Evolutionary conservation across 2,113 vertebrate species (phyloP), one percentile per base, ranked within the genome.

Genomic region (Nestor notabilis): DNA sequence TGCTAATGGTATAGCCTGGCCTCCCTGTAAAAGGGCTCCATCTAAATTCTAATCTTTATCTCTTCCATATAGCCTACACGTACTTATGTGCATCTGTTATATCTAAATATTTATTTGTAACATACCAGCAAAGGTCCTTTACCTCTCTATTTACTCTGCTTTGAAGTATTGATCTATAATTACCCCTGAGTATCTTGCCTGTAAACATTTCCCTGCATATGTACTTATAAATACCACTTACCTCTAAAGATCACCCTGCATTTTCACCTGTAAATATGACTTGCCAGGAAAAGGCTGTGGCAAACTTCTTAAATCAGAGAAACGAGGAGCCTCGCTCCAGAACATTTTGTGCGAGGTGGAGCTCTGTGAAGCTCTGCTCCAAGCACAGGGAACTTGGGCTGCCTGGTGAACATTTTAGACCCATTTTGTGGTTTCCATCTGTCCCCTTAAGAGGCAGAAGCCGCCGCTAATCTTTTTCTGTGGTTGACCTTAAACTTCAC

Each of bases 191-290:
- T 92, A 71, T 33, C 89, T 87, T 56, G 90, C 90, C 83, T 97
- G 95, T 91, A 92, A 97, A 96, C 92, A 97, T 95, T 87, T 94
- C 90, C 94, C 88, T 84, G 94, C 86, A 35, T 85, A 92, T 81
- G 95, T 92, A 89, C 95, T 92, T 95, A 94, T 93, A 97, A 96
- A 96, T 95, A 93, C 92, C 94, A 92, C 92, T 97, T 96, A 96
- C 83, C 89, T 95, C 88, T 66, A 75, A 89, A 92, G 56, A 90
- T 41, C 89, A 78, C 66, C 72, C 83, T 29, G 69, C 83, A 33
- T 89, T 75, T 91, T 64, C 90, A 95, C 97, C 97, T 95, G 88
- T 92, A 94, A 94, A 93, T 92, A 95, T 66, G n/a, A 60, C 64
- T 68, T 83, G 80, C 96, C 72, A 74, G 92, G 76, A 96, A 96